phyloP scores from a whole-genome alignment of 2,797 vertebrate genomes.

The Channallabes apus region DNA sequence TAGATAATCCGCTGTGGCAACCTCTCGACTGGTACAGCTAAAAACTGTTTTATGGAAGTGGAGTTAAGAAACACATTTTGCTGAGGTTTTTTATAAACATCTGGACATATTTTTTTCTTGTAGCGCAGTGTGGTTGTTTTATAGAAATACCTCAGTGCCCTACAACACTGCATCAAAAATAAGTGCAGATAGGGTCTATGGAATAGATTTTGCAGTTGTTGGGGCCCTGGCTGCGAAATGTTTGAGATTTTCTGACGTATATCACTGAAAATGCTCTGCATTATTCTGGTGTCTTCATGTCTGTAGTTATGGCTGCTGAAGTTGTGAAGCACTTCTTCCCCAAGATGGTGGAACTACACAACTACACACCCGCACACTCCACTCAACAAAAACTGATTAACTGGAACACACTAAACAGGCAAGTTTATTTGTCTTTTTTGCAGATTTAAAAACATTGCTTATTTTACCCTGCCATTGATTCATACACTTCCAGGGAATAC shows the following conservation, averaged over 20 bases:
- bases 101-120: constrained; percentile 17
- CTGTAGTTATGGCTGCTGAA: constrained; percentile 80
- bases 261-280: neutral
- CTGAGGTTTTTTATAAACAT: constrained; percentile 4
- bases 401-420: constrained; percentile 81
- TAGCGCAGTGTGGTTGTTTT: neutral
- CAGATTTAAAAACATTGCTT: constrained; percentile 36
- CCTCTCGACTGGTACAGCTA: too few relatives aligned
- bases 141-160: neutral
- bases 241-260: neutral
- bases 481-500: constrained; percentile 27
- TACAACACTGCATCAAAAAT: neutral
- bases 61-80: neutral
- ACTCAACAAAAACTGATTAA: constrained; percentile 77
- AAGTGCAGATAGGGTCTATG: neutral
- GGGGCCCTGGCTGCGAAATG: neutral
- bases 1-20: too few relatives aligned
- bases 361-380: constrained; percentile 74
- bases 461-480: constrained; percentile 24
- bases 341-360: constrained; percentile 79
- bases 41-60: neutral
- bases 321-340: constrained; percentile 78
- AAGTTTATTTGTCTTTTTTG: constrained; percentile 56
- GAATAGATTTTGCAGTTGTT: neutral
- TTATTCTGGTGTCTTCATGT: constrained; percentile 35